Conservation (phyloP, 2,888 invertebrate species). For the Papilio elwesi region DNA sequence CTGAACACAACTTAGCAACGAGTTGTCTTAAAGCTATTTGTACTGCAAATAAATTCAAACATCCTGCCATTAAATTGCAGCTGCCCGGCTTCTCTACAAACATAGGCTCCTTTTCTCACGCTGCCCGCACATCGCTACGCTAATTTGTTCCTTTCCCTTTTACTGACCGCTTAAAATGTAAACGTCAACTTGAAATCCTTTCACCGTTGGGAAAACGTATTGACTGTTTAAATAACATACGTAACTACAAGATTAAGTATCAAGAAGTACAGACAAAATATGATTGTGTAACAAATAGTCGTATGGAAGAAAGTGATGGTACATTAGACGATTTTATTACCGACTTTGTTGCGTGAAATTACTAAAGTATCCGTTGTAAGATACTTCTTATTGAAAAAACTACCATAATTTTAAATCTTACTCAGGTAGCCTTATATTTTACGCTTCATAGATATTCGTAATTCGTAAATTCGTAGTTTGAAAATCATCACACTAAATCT, state of each 20-base stretch:
- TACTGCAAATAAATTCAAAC: slow-evolving; percentile 33
- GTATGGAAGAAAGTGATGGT: slow-evolving; percentile 9
- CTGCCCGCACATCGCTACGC: slow-evolving; percentile 43
- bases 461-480: too few species aligned
- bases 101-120: slow-evolving; percentile 49
- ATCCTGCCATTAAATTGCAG: slow-evolving; percentile 25
- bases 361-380: neutral
- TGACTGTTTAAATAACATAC: slow-evolving; percentile 21
- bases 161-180: slow-evolving; percentile 46
- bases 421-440: neutral
- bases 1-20: slow-evolving; percentile 15
- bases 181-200: slow-evolving; percentile 44
- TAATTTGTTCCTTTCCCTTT: slow-evolving; percentile 57
- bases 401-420: neutral
- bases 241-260: slow-evolving; percentile 17
- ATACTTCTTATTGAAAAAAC: slow-evolving; percentile 2
- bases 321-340: slow-evolving; percentile 15
- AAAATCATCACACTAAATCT: too few species aligned
- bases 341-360: slow-evolving; percentile 21
- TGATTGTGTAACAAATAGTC: slow-evolving; percentile 19
- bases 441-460: too few species aligned
- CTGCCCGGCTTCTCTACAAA: slow-evolving; percentile 11
- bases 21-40: slow-evolving; percentile 34
- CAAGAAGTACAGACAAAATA: slow-evolving; percentile 14
- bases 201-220: slow-evolving; percentile 42